Base-by-base conservation (phyloP, 2,888 invertebrate genomes). In the Autographa pulchrina region DNA sequence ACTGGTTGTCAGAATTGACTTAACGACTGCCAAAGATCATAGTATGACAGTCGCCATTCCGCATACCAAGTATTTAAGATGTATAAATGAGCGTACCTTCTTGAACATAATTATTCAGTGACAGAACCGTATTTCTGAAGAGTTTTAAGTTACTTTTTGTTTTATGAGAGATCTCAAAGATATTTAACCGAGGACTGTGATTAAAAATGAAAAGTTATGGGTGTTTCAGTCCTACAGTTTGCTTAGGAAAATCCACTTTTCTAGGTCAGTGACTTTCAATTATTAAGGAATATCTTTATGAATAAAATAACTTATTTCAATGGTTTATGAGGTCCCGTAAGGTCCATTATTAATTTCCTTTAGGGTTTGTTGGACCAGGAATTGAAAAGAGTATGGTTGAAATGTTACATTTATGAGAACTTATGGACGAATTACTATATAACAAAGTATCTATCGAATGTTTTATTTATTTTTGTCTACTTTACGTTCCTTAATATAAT, bases 131-230 rank as follows among this genome's bases (percentile, higher is more conserved):
- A 81, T 76, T 80, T 67, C 69, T 65, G 11, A 68, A 9, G 68
- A 77, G 74, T 66, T 76, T 73, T 68, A 58, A 66, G 62, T 69
- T 74, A 80, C 68, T 74, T 77, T 71, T 59, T 72, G 43, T 70
- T 74, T 81, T 65, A 70, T 62, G 70, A 70, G 65, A 61, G 14
- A 48, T 71, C 66, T 65, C 52, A 13, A 63, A 65, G 64, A 60
- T 72, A 75, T 78, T 75, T 66, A 56, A 70, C 74, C 70, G 62
- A 68, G 68, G 52, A 16, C 31, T 60, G 20, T 74, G 72, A 81
- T 80, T 74, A 70, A 81, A 76, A 69, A 63, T 72, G n/a, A 72
- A 82, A 82, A 82, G 48, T 70, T 76, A 67, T 38, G 14, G 5
- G 25, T 61, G 58, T 68, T 68, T 62, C 58, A 14, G 60, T 48